Evolutionary conservation across 2,888 invertebrate species (phyloP), one percentile per base, ranked within the genome.

Genomic region (Theodoxus fluviatilis): DNA sequence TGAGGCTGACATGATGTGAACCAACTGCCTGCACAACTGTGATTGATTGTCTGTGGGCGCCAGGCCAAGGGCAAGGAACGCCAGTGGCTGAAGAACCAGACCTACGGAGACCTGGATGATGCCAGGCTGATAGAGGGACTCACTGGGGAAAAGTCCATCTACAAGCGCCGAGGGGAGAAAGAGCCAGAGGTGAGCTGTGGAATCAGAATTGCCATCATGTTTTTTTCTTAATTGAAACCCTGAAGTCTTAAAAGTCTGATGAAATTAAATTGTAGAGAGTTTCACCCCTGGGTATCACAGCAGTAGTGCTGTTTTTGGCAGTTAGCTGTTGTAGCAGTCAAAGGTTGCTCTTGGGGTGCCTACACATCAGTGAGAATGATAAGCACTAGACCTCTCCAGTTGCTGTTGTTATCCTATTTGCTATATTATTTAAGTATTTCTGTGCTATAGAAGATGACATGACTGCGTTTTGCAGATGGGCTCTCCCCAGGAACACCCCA

Each of bases 91-190:
- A 91, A 94, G 69, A 95, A 98, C 70, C 97, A 98, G 88, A 95
- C 96, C 0, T 92, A 94, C 68, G 98, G 98, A 0, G 98, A 98
- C 86, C 88, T 98, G 38, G 98, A 98, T 81, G 98, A 98, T 79
- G 92, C 93, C 0, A 96, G 97, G 86, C 90, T 98, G 71, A 95
- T 98, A 78, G 98, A 98, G 90, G 95, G 94, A 90, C 75, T 87
- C 43, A 92, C 97, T 0, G 98, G 98, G 0, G 98, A 98, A 87
- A 93, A 93, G 82, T 92, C 93, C 47, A 94, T 98, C 79, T 98
- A 95, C 87, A 91, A 94, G 66, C 90, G 94, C 15, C 89, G 96
- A 49, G 90, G 92, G 2, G 95, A 95, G 75, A 93, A 93, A 76
- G 93, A 94, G 81, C 95, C 96, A 0, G 95, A 96, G 82, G 85